Base-by-base conservation (phyloP, 2,888 invertebrate genomes). In the Cerceris rybyensis region DNA sequence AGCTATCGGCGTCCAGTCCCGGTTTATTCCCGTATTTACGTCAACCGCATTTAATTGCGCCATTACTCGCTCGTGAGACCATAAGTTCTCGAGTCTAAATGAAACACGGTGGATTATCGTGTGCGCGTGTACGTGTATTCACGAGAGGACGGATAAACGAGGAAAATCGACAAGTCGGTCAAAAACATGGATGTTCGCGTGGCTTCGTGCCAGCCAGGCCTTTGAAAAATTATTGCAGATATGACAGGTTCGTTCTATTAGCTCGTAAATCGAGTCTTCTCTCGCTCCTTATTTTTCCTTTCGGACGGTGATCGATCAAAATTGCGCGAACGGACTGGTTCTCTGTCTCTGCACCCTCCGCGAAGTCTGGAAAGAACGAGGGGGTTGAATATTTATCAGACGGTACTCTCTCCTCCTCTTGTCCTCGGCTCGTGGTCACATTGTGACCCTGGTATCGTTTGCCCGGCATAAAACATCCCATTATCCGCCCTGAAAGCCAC, bases 371-470 rank as follows among this genome's bases (percentile, higher is more conserved):
- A 67, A 64, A 59, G 72, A 76, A 75, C 76, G 82, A 80, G 80
- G 70, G 11, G 80, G 75, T 73, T 75, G 84, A 84, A 87, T 88
- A 87, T 88, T 87, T 87, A 87, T 88, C 87, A 86, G 80, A 58
- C 46, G 50, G 52, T 69, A 55, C 57, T 41, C n/a, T 52, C 54
- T 46, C 8, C 54, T 14, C 43, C 50, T 68, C 52, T 41, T 60
- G 50, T 14, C 49, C 63, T 57, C 28, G 28, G 70, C 57, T 65
- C 70, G 52, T 39, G 66, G 72, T 70, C 74, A 69, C 72, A 66
- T 76, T 64, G 78, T 67, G 66, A 58, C 78, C 76, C 59, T 60
- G 70, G 84, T 84, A 87, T 81, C 78, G 81, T 59, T 63, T 65
- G 70, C 69, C 75, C 64, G 71, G 65, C 75, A 83, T 84, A 87